Percentiles rank a stretch among this genome's conserved stretches.
Evolutionary conservation across 2,888 invertebrate species (phyloP).

Genomic region (Beris chalybata): DNA sequence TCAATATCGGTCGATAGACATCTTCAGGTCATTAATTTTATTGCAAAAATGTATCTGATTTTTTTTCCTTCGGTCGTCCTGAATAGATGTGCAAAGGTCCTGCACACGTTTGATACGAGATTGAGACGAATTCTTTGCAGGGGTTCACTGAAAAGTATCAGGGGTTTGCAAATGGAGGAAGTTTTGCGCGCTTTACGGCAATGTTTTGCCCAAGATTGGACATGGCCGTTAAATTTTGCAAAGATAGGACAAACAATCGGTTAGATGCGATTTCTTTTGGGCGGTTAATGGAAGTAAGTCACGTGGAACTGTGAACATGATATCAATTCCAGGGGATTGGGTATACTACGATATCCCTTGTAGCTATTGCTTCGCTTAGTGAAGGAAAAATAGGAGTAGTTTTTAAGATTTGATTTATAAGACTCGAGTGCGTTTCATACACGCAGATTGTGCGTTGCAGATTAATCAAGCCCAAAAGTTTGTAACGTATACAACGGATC

Average conservation of each 20-base stretch:
- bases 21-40: constrained; percentile 41
- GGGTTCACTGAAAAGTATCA: constrained; percentile 6
- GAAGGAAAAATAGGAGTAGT: too few relatives aligned
- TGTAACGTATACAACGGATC: too few relatives aligned
- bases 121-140: background rate
- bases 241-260: constrained; percentile 19
- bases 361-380: too few relatives aligned
- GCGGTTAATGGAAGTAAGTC: background rate
- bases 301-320: constrained; percentile 17
- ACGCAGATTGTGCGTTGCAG: too few relatives aligned
- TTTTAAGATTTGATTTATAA: too few relatives aligned
- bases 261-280: background rate
- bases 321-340: background rate
- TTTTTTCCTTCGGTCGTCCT: constrained; percentile 1
- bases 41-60: constrained; percentile 33
- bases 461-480: too few relatives aligned
- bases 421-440: too few relatives aligned
- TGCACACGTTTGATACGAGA: background rate
- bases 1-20: constrained; percentile 36
- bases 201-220: constrained; percentile 24
- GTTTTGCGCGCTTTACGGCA: constrained; percentile 13
- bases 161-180: background rate
- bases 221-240: constrained; percentile 32
- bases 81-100: constrained; percentile 1
- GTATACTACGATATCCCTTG: too few relatives aligned